Conservation (phyloP, 2,113 vertebrate species). For the Taurulus bubalis region DNA sequence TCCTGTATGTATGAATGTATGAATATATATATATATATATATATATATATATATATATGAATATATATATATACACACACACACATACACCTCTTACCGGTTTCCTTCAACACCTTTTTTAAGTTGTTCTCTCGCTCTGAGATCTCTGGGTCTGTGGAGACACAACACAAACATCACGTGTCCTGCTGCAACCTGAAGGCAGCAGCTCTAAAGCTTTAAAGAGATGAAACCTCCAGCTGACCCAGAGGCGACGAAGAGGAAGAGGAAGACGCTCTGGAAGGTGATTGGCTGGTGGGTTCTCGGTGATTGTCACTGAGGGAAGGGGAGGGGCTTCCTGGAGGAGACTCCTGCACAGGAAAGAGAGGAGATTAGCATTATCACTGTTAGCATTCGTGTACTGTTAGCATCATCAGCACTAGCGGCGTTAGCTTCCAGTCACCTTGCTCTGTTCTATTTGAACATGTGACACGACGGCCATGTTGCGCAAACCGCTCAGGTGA, state of each 20-base stretch:
- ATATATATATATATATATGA: too few species aligned
- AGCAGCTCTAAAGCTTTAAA: too few species aligned
- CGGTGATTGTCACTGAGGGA: constrained; percentile 27
- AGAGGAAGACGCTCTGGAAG: constrained; percentile 54
- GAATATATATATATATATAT: too few species aligned
- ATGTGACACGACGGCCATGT: constrained; percentile 90
- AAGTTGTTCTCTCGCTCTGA: neutral
- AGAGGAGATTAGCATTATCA: neutral
- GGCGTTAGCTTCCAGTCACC: constrained; percentile 70
- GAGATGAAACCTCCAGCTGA: neutral
- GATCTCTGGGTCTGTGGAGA: constrained; percentile 4
- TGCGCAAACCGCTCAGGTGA: constrained; percentile 92
- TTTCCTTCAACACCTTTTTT: neutral
- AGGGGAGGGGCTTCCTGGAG: constrained; percentile 29
- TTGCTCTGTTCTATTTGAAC: constrained; percentile 89
- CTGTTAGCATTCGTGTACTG: neutral
- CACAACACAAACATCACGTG: neutral
- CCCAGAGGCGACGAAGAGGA: constrained; percentile 39
- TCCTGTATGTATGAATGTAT: too few species aligned
- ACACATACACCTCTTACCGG: too few species aligned
- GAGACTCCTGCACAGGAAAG: constrained; percentile 27
- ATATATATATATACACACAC: too few species aligned
- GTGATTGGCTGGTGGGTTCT: constrained; percentile 51
- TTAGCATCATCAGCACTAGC: neutral
- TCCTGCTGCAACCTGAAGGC: too few species aligned